Evolutionary conservation across 1,140 invertebrate genomes (phyloP).

Genomic region (Marisa cornuarietis): DNA sequence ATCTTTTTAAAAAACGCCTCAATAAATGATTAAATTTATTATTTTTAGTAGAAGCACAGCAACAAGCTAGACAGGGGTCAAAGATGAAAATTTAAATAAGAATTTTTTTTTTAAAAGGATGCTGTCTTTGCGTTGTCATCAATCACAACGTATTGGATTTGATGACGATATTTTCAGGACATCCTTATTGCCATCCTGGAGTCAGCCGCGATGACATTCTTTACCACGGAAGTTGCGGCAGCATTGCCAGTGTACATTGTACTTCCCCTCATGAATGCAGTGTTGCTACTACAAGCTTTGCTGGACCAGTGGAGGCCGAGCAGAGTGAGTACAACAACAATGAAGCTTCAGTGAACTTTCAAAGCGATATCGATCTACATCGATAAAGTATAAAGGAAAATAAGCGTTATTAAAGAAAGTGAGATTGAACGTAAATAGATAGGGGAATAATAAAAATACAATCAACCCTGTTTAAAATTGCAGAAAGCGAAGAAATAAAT

Average conservation of each 20-base stretch:
- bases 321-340: constrained; percentile 5
- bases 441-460: too few relatives aligned
- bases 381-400: too few relatives aligned
- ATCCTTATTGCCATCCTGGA: constrained; percentile 24
- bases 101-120: not conserved
- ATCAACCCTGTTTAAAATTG: too few relatives aligned
- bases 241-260: constrained; percentile 30
- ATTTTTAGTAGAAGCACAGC: not conserved
- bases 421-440: too few relatives aligned
- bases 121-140: not conserved
- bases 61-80: not conserved
- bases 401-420: too few relatives aligned
- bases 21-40: too few relatives aligned
- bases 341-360: not conserved
- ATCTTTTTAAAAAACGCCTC: too few relatives aligned
- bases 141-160: too few relatives aligned
- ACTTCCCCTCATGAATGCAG: constrained; percentile 27
- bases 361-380: too few relatives aligned
- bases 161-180: constrained; percentile 19
- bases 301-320: constrained; percentile 21
- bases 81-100: not conserved
- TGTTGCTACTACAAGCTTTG: constrained; percentile 28
- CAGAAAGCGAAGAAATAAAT: too few relatives aligned
- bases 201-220: constrained; percentile 30
- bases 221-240: constrained; percentile 28